Evolutionary conservation across 2,888 invertebrate genomes (phyloP), one percentile per base, ranked within the genome.

Genomic region (Temnothorax rugatulus): DNA sequence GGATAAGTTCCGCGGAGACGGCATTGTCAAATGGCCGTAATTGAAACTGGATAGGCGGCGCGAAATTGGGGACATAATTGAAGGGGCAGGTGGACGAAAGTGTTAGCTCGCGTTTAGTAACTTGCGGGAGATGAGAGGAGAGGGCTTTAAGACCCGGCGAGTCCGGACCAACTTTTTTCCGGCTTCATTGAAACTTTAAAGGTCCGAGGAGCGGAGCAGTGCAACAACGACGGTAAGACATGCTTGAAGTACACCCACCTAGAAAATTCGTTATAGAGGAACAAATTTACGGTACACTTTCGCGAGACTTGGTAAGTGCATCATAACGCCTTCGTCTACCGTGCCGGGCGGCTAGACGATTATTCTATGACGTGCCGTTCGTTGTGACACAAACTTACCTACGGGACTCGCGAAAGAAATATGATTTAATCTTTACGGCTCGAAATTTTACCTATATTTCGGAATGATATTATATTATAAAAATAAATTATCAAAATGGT

Each of bases 31-130:
- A 76, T 66, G 71, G 79, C 61, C 57, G 86, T 86, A 84, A 88
- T 84, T 87, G 88, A 88, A 88, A 87, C 54, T 74, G 87, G 83
- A 85, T 82, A 41, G 63, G 38, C 79, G 71, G n/a, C 15, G 47
- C 47, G 59, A 88, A 87, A 88, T 88, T 87, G 84, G 86, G 73
- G 75, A 84, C 84, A 87, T 89, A 89, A 89, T 86, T 86, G 89
- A 84, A 82, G 86, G 74, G 84, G 66, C 89, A 86, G 83, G 83
- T 84, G 88, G 77, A 75, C 59, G 82, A 74, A 82, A 86, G 75
- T 77, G 82, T 79, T 82, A 38, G 83, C 64, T 83, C 76, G 84
- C 84, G 68, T 82, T 82, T 77, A 81, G 59, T 52, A 73, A 83
- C n/a, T 77, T 29, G 69, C 64, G 74, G 38, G 21, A 47, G 47